Base-by-base conservation (phyloP, 2,113 vertebrate species). In the Hippocampus zosterae region DNA sequence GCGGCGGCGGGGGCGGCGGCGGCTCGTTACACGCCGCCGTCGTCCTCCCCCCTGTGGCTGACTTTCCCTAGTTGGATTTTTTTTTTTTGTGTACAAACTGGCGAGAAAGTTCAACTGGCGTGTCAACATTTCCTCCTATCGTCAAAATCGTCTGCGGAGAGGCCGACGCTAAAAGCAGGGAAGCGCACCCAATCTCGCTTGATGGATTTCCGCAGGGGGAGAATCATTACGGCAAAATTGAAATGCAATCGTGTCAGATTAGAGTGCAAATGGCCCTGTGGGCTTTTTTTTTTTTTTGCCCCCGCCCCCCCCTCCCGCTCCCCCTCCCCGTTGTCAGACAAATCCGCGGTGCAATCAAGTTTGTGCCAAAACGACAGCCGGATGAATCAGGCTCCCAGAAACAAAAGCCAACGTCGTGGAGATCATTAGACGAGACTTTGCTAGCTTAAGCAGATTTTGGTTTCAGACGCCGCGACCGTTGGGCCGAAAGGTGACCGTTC, bases 211-310 rank as follows among this genome's bases (percentile, higher is more conserved):
- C 40, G 62, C 62, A 7, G 41, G 27, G 27, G 62, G 62, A 15
- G n/a, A 65, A 65, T 44, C 62, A 64, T 64, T 64, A 64, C 41
- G 62, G 41, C 40, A 65, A 65, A 44, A 44, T 65, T 44, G 41
- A 65, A 65, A 25, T 41, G 41, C 41, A 44, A 44, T 44, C 15
- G 62, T 65, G 62, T 44, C 41, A 41, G 11, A 46, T 65, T 65
- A 25, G n/a, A 44, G 62, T 41, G 13, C 11, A 53, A n/a, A 67
- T 33, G 13, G 16, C 46, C 25, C 2, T 33, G 19, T 67, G 37
- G 27, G 65, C 16, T 50, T 21, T 29, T 48, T 37, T 57, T 29
- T 29, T 11, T 44, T 23, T n/a, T n/a, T n/a, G n/a, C n/a, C n/a
- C n/a, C n/a, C n/a, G n/a, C n/a, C n/a, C n/a, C n/a, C n/a, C n/a